Evolutionary conservation across 1,140 invertebrate species (phyloP), one percentile per base, ranked within the genome.

Genomic region (Neotoxoptera formosana): DNA sequence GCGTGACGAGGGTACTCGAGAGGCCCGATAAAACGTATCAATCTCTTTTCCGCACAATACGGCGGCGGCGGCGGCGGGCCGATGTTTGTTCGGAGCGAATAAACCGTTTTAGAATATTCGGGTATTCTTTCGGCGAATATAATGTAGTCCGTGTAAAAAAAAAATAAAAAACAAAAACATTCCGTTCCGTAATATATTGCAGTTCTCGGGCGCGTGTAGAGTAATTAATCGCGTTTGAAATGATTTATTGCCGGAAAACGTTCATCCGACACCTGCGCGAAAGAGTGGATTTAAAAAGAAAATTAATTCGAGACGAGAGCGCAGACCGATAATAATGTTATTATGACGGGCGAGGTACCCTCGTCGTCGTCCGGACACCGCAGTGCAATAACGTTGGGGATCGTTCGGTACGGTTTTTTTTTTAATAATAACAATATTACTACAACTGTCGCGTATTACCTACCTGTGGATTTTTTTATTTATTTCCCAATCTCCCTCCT

Each of bases 11-110:
- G 41, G 45, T 60, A 45, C 34, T 25, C 36, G 53, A 90, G 21
- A 47, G 14, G 11, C 0, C 25, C 36, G 89, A 90, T 76, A 67
- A 60, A 45, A 67, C 36, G 25, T 60, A 91, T 60, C 90, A 91
- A 91, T 91, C 90, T 91, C 41, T 41, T 91, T 41, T 60, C 30
- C 53, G 53, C 47, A 89, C 47, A 89, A 51, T 89, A n/a, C n/a
- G n/a, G n/a, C n/a, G n/a, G n/a, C n/a, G n/a, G n/a, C n/a, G n/a
- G 36, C 30, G 21, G 86, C 14, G 7, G 17, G 30, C 34, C 17
- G 48, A 48, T 87, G 41, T 87, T 48, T 87, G 45, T 47, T 87
- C 17, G 45, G 25, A 30, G 45, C 6, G 84, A 87, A 87, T 87
- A 87, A 47, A 87, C 45, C 45, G 45, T 87, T 87, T 87, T 87